Percentiles rank a stretch among this genome's conserved stretches.
phyloP scores from a whole-genome alignment of 2,888 invertebrate species.

The Idaea aversata region DNA sequence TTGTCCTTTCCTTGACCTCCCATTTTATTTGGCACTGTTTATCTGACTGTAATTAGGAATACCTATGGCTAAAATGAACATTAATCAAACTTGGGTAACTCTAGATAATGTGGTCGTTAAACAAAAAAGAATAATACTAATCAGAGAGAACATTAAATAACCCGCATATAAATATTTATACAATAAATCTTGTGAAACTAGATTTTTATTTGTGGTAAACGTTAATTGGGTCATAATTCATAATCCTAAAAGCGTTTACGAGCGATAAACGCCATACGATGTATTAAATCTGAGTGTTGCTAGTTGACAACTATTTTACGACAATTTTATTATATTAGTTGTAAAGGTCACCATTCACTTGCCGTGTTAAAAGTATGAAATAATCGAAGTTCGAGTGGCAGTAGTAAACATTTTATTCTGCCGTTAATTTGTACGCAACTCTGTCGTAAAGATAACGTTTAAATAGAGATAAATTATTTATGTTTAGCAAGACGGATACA shows the following conservation, averaged over 20 bases:
- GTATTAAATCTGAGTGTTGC: conserved; percentile 25
- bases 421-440: not conserved
- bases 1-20: conserved; percentile 54
- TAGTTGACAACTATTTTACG: conserved; percentile 33
- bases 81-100: conserved; percentile 13
- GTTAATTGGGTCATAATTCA: conserved; percentile 33
- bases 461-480: not conserved
- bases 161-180: conserved; percentile 30
- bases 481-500: not conserved
- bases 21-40: conserved; percentile 35
- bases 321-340: conserved; percentile 29
- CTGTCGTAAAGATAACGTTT: not conserved
- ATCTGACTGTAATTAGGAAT: not conserved
- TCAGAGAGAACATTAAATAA: conserved; percentile 23
- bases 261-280: conserved; percentile 29
- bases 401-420: not conserved
- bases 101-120: conserved; percentile 7
- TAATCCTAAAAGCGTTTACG: conserved; percentile 28
- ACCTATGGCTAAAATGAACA: conserved; percentile 5
- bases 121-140: conserved; percentile 19
- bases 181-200: conserved; percentile 29
- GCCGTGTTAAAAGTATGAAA: not conserved
- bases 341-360: conserved; percentile 28
- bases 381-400: not conserved
- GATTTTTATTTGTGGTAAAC: conserved; percentile 27